Evolutionary conservation across 2,113 vertebrate genomes (phyloP), one percentile per base, ranked within the genome.

Genomic region (Alligator sinensis): DNA sequence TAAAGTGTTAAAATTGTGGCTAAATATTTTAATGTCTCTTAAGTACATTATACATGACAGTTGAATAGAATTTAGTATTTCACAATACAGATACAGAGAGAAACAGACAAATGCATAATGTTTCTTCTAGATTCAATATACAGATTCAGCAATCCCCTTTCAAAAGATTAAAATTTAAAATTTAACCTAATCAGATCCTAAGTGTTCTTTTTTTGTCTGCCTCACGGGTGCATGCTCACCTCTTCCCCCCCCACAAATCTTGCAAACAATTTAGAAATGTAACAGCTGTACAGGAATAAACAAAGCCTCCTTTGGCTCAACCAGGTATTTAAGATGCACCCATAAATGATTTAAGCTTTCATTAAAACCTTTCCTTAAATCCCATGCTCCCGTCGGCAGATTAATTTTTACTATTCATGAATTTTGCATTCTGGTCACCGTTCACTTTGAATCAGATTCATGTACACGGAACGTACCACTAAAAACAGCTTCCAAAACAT

Each of bases 361-460:
- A 82, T 22, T 57, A 89, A 84, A 91, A 64, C 58, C 82, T 84
- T n/a, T 87, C 9, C 5, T n/a, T 62, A 57, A 87, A 62, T 21
- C 86, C 87, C 89, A 91, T 6, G 60, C 86, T 76, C 47, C 57
- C 64, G 25, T 55, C 93, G 87, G 19, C 80, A 94, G 47, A 47
- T 47, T 47, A 92, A 78, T 93, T 94, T 83, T 0, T 84, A 84
- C 87, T 74, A 13, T 66, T 80, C 72, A 6, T 90, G 70, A 90
- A 84, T 78, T 7, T 0, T 11, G 19, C 12, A 34, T 61, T 82
- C 55, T 70, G 47, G 47, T 47, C 47, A 47, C 47, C 9, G 47
- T 47, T 47, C 47, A 3, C 47, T 47, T 47, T 19, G 89, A 84
- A 25, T 62, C 59, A 0, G 0, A 75, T 78, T 59, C 0, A 4